Evolutionary conservation across 2,113 vertebrate species (phyloP), one percentile per base, ranked within the genome.

Genomic region (Poeciliopsis prolifica): DNA sequence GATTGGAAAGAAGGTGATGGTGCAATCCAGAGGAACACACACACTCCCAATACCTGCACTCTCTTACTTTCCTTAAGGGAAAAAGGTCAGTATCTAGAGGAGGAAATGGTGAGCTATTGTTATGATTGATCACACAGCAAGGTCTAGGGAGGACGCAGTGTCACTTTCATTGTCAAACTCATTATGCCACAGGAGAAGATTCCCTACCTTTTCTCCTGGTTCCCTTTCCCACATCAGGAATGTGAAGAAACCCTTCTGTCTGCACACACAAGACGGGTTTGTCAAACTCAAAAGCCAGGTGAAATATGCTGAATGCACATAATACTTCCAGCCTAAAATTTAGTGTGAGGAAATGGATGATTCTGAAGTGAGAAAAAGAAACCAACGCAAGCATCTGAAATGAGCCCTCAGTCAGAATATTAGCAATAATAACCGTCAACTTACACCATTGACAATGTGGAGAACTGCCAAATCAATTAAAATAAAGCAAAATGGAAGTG

Each of bases 81-180:
- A 85, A 92, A 92, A 91, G 92, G 91, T 93, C 92, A 92, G 79
- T 54, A 87, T 91, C 88, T 70, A 85, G 84, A 87, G 88, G 90
- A 88, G 87, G 90, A 87, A 91, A 92, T 89, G 86, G 91, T 88
- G 88, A 88, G 86, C 89, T 89, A 90, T 92, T 91, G 89, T 88
- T 89, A 87, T 93, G 92, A 93, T 92, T 92, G 91, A 93, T 92
- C 90, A 93, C 90, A 85, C 78, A 51, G 80, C 86, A 84, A 90
- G 88, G 92, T 90, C 86, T 84, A 79, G 81, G 70, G 92, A 92
- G 89, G 92, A 92, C 84, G 68, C 84, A 63, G 89, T 92, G 90
- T 92, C 88, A 92, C 90, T 91, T 92, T 93, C 91, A 92, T 90
- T 91, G 91, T 93, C 92, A 92, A 90, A 89, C 90, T 92, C 90